Base-by-base conservation (phyloP, 2,888 invertebrate genomes). In the Anthophora plumipes region DNA sequence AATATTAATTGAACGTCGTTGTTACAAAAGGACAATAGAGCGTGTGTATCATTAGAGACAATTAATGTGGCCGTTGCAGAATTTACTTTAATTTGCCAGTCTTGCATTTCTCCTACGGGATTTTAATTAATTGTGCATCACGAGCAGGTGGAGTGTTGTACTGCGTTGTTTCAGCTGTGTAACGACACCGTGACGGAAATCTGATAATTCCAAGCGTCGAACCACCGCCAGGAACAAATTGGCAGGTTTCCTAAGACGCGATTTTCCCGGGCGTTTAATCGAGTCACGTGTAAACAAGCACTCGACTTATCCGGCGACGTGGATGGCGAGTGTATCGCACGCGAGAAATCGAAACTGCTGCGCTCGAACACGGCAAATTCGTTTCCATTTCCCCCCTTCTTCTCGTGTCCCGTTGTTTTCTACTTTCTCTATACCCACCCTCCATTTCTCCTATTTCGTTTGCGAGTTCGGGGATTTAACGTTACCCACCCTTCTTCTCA, bases 211-310 rank as follows among this genome's bases (percentile, higher is more conserved):
- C 9, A 9, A 37, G n/a, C 17, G 11, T 8, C 41, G 25, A 6
- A 43, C 25, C 4, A 31, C 31, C 1, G 20, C 77, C n/a, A 17
- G 25, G 20, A 12, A 17, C 48, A 61, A 80, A 77, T 71, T 77
- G 71, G 63, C 68, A 61, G 67, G 5, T 61, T 61, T 39, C 72
- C 61, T 43, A 64, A 60, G 61, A 50, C 54, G 39, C 64, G 64
- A 68, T 74, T 74, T 77, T 74, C 80, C 76, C 74, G 75, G 75
- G 71, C 76, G 73, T 82, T 88, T 85, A 83, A 84, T 78, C 77
- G 73, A 79, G 73, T 80, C 73, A 79, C 77, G 72, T 80, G 83
- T 81, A 84, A 86, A 80, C 84, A 80, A 73, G 57, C 54, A 69
- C 46, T 60, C 59, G 61, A 77, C 77, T 82, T 74, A 70, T 77